phyloP scores from a whole-genome alignment of 2,888 invertebrate species.

The Tethea ocularis region DNA sequence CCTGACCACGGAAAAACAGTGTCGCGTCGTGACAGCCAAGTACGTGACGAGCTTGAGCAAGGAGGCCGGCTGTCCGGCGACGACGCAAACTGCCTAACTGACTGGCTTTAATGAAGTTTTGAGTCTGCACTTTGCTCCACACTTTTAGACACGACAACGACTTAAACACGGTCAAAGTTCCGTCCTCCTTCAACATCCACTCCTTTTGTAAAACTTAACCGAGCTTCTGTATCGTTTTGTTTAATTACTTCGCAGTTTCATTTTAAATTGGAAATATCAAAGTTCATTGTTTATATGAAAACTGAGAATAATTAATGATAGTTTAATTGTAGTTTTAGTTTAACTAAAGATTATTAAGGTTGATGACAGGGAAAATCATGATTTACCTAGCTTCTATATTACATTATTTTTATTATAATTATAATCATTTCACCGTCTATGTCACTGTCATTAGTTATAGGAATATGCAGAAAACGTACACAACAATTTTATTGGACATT shows the following conservation, averaged over 20 bases:
- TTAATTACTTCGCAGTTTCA: slow-evolving; percentile 23
- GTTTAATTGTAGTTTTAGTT: not conserved
- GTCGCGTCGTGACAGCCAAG: slow-evolving; percentile 51
- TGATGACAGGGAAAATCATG: not conserved
- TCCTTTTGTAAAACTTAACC: slow-evolving; percentile 12
- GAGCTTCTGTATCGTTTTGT: slow-evolving; percentile 14
- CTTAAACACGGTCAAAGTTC: slow-evolving; percentile 17
- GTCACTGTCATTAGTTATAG: no score
- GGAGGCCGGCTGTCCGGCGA: slow-evolving; percentile 32
- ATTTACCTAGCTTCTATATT: not conserved
- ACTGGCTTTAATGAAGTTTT: slow-evolving; percentile 61
- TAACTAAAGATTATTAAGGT: not conserved
- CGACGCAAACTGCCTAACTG: slow-evolving; percentile 60
- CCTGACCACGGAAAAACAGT: slow-evolving; percentile 68
- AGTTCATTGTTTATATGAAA: not conserved
- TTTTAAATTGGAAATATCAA: not conserved
- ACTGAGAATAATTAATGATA: not conserved
- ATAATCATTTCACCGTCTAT: no score
- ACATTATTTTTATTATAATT: no score
- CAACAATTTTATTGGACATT: no score
- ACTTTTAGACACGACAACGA: slow-evolving; percentile 34
- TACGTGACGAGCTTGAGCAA: slow-evolving; percentile 64
- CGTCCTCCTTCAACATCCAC: not conserved
- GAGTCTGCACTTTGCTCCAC: slow-evolving; percentile 45
- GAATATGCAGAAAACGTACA: no score